Evolutionary conservation across 1,140 invertebrate species (phyloP).

Genomic region (Steinernema feltiae): DNA sequence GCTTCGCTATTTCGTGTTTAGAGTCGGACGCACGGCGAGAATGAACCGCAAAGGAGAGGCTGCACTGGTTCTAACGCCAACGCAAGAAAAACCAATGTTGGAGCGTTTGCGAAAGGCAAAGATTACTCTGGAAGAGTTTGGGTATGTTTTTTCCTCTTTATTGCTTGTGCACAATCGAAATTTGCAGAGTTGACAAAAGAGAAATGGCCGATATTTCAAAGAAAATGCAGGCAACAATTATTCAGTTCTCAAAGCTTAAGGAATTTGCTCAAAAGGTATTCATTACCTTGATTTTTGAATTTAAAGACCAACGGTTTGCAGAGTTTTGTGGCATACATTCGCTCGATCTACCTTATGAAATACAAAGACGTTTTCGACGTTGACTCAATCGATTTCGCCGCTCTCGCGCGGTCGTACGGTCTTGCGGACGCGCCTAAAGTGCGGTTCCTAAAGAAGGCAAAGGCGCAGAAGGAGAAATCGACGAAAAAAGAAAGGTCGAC

Average conservation of each 20-base stretch:
- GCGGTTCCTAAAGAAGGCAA: conserved; percentile 43
- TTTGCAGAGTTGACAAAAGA: conserved; percentile 43
- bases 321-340: conserved; percentile 50
- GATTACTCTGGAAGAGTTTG: conserved; percentile 43
- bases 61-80: conserved; percentile 46
- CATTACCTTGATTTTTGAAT: too few species aligned
- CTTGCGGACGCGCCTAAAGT: conserved; percentile 49
- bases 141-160: too few species aligned
- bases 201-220: conserved; percentile 41
- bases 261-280: conserved; percentile 52
- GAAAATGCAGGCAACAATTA: conserved; percentile 44
- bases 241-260: conserved; percentile 44
- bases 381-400: conserved; percentile 46
- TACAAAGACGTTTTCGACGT: conserved; percentile 54
- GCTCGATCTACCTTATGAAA: conserved; percentile 44
- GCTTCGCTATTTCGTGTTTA: conserved; percentile 40
- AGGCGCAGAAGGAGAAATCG: neutral
- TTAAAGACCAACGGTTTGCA: too few species aligned
- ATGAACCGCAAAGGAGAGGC: conserved; percentile 51
- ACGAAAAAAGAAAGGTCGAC: conserved; percentile 19
- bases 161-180: too few species aligned
- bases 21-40: conserved; percentile 87
- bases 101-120: conserved; percentile 32
- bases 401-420: conserved; percentile 46
- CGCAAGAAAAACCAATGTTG: conserved; percentile 48